phyloP scores from a whole-genome alignment of 2,797 vertebrate genomes.

The Sarcophilus harrisii region DNA sequence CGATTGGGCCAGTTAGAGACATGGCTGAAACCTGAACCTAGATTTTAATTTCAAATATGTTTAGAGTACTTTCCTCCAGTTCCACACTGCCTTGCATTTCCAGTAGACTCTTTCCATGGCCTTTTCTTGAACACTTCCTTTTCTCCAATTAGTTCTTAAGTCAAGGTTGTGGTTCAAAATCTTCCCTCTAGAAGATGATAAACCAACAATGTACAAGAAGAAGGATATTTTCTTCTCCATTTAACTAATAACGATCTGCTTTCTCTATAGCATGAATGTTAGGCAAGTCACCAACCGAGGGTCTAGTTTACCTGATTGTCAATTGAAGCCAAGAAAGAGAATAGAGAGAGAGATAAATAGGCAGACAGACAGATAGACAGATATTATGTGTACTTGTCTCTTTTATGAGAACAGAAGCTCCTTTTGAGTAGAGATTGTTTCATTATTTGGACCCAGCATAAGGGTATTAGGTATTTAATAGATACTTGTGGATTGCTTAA shows the following conservation, averaged over 20 bases:
- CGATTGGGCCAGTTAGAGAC: neutral
- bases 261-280: neutral
- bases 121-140: neutral
- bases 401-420: neutral
- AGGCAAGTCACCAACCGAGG: neutral
- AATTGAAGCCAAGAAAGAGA: neutral
- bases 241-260: neutral
- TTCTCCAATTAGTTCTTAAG: neutral
- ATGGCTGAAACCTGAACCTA: neutral
- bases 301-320: neutral
- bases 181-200: neutral
- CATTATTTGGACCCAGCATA: neutral
- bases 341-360: too few species aligned
- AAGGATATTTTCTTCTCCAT: neutral
- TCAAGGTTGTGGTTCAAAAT: neutral
- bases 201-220: neutral
- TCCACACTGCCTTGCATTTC: neutral
- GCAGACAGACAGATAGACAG: too few species aligned
- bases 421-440: neutral
- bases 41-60: neutral
- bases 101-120: neutral
- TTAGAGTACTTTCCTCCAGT: neutral
- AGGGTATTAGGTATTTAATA: neutral
- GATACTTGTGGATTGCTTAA: neutral
- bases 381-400: neutral